Percentiles rank a stretch among this genome's conserved stretches.
Evolutionary conservation across 1,140 invertebrate species (phyloP).

Genomic region (Stratiolaelaps scimitus): DNA sequence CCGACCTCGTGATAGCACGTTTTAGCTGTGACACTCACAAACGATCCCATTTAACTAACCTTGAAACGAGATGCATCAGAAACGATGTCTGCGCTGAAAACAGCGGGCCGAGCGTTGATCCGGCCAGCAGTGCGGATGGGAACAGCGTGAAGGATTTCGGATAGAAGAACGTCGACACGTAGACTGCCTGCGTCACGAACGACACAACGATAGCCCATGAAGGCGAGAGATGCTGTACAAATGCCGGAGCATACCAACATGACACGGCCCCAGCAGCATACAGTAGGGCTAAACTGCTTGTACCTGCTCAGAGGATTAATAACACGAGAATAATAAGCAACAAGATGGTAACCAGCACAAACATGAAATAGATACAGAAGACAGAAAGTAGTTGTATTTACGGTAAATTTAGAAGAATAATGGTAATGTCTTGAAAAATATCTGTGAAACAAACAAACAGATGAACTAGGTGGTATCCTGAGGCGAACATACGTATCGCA

Average conservation of each 20-base stretch:
- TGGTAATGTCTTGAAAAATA: too few relatives aligned
- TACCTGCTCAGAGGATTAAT: conserved; percentile 2
- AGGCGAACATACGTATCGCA: too few relatives aligned
- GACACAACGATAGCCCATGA: conserved; percentile 34
- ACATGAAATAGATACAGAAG: too few relatives aligned
- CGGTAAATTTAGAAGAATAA: too few relatives aligned
- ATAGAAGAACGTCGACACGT: conserved; percentile 35
- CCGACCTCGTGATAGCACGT: too few relatives aligned
- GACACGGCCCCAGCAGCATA: conserved; percentile 35
- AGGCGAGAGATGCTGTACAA: conserved; percentile 34
- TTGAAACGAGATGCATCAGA: conserved; percentile 34
- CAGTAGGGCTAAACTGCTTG: conserved; percentile 30
- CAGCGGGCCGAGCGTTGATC: conserved; percentile 33
- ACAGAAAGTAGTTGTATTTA: too few relatives aligned
- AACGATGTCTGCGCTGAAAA: conserved; percentile 35
- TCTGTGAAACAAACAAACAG: too few relatives aligned
- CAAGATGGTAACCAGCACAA: too few relatives aligned
- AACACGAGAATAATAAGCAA: too few relatives aligned
- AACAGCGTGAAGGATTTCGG: conserved; percentile 33
- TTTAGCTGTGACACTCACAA: too few relatives aligned
- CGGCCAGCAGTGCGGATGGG: conserved; percentile 32
- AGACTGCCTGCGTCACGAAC: conserved; percentile 34
- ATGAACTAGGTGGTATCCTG: too few relatives aligned
- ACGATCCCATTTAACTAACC: neutral
- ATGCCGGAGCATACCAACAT: conserved; percentile 34